These are phyloP conservation scores for Symphodus melops DNA, from an alignment of 2,113 vertebrate genomes.

Conservation along the genomic window DNA sequence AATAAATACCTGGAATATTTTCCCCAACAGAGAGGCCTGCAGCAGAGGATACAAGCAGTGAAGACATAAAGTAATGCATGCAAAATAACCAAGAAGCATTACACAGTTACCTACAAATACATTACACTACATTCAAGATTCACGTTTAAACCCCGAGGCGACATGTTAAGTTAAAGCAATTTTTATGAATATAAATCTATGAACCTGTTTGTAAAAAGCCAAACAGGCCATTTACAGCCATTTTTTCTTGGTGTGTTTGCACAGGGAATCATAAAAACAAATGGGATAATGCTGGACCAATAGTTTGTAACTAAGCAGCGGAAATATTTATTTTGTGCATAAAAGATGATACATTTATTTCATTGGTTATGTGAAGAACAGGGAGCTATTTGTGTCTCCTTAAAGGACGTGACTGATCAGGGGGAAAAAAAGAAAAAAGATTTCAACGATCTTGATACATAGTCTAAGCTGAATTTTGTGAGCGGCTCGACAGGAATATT, in stretches of 20 bases:
- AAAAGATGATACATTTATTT: no score
- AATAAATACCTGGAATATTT: conserved; percentile 84
- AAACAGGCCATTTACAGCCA: no score
- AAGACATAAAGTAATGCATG: conserved; percentile 28
- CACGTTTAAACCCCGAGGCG: background rate
- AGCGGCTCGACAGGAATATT: background rate
- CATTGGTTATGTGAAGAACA: background rate
- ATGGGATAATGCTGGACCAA: no score
- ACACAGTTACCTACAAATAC: background rate
- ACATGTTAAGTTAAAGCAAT: background rate
- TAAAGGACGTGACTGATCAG: background rate
- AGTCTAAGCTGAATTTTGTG: background rate
- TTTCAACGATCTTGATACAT: background rate
- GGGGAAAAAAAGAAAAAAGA: conserved; percentile 2
- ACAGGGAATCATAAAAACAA: background rate
- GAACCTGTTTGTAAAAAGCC: background rate
- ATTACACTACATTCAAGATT: background rate
- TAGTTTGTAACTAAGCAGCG: no score
- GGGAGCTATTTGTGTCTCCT: background rate
- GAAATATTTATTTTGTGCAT: no score
- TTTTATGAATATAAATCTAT: background rate
- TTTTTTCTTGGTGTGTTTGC: background rate
- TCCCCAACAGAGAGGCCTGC: conserved; percentile 78
- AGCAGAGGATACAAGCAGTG: conserved; percentile 64
- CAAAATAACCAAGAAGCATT: background rate